phyloP scores from a whole-genome alignment of 2,888 invertebrate genomes.

The Ectemnius cavifrons region DNA sequence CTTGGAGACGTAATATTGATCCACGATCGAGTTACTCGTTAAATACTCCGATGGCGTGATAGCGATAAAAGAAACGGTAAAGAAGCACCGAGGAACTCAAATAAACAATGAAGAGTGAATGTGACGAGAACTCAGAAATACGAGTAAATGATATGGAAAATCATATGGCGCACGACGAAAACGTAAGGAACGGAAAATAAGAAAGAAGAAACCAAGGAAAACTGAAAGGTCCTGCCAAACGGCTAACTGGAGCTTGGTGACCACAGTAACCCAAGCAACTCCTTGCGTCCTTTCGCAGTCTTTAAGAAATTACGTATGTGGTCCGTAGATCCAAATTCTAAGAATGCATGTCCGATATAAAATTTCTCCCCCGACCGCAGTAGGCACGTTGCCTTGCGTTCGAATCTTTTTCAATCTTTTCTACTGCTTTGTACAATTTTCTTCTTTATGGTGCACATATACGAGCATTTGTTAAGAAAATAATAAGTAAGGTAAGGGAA shows the following conservation, averaged over 20 bases:
- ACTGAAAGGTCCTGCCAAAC: conserved; percentile 33
- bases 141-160: conserved; percentile 55
- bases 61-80: conserved; percentile 54
- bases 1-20: neutral
- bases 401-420: conserved; percentile 29
- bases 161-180: conserved; percentile 60
- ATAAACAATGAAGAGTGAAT: conserved; percentile 49
- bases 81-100: conserved; percentile 37
- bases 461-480: conserved; percentile 71
- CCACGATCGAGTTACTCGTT: conserved; percentile 42
- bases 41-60: conserved; percentile 69
- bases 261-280: conserved; percentile 76
- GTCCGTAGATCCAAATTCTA: conserved; percentile 51
- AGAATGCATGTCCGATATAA: conserved; percentile 30
- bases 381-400: conserved; percentile 50
- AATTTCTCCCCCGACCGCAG: conserved; percentile 37
- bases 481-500: conserved; percentile 71
- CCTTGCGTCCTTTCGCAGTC: conserved; percentile 66
- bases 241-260: conserved; percentile 76
- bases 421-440: conserved; percentile 46
- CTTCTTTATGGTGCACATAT: conserved; percentile 67
- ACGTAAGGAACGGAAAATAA: conserved; percentile 34
- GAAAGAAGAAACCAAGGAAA: conserved; percentile 28
- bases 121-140: conserved; percentile 42
- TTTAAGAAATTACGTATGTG: conserved; percentile 49